Evolutionary conservation across 92 coral and sea anemone species (phyloP).

Genomic region (Porites cylindrica): DNA sequence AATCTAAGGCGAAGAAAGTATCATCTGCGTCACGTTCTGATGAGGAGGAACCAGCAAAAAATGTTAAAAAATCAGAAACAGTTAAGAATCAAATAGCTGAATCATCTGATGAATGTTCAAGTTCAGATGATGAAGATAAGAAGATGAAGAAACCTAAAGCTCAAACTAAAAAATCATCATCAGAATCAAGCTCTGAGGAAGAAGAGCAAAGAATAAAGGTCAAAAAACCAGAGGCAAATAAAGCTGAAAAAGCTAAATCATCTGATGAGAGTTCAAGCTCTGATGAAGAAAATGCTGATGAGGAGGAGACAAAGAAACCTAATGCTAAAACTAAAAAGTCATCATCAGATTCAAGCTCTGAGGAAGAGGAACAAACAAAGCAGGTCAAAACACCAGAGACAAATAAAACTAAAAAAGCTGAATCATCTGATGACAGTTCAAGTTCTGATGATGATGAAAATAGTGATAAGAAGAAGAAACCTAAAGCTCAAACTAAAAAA

Average conservation of each 20-base stretch:
- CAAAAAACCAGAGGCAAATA: neutral
- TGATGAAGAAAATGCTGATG: neutral
- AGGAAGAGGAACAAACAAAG: slow-evolving; percentile 22
- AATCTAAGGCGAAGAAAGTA: neutral
- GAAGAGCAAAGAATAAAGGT: slow-evolving; percentile 2
- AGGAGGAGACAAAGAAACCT: neutral
- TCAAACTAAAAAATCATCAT: neutral
- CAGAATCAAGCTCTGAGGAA: slow-evolving; percentile 34
- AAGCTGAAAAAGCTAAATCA: neutral
- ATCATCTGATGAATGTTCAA: slow-evolving; percentile 15
- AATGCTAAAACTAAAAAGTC: neutral
- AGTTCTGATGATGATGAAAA: slow-evolving; percentile 22
- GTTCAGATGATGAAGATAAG: neutral
- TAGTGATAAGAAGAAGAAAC: neutral
- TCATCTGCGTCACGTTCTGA: neutral
- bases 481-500: neutral
- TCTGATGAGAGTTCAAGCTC: slow-evolving; percentile 13
- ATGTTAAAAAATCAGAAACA: slow-evolving; percentile 2
- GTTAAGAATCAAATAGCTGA: neutral
- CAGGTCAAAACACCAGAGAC: neutral
- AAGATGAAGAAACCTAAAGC: neutral
- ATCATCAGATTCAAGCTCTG: slow-evolving; percentile 40
- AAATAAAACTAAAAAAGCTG: neutral
- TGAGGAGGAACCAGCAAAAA: neutral
- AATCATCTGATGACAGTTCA: slow-evolving; percentile 14